These are phyloP conservation scores for Callipepla californica DNA, from an alignment of 2,113 vertebrate genomes.

Conservation along the genomic window DNA sequence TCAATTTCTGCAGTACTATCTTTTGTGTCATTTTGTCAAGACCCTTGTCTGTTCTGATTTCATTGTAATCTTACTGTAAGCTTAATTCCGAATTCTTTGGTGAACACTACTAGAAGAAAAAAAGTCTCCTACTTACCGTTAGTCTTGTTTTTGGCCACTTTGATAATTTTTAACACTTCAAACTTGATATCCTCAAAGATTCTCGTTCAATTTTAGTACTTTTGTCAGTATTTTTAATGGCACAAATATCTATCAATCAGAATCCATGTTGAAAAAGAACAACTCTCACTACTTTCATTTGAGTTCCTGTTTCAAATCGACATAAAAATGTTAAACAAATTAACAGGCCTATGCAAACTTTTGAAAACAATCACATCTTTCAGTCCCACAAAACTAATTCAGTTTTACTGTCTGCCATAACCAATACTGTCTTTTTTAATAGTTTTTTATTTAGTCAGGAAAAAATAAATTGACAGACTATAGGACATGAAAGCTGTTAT, in stretches of 20 bases:
- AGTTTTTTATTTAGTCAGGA: neutral
- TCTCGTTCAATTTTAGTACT: neutral
- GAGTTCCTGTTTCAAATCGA: neutral
- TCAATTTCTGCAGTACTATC: neutral
- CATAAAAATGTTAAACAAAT: neutral
- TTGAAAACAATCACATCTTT: neutral
- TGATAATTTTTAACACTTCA: neutral
- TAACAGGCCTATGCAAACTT: neutral
- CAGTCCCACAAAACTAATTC: neutral
- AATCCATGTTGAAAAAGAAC: neutral
- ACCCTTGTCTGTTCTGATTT: neutral
- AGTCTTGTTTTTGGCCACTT: neutral
- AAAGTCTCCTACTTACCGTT: neutral
- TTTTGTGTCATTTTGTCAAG: constrained; percentile 23
- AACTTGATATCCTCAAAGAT: neutral
- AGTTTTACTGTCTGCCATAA: neutral
- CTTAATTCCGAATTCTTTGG: neutral
- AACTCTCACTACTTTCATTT: neutral
- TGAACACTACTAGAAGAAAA: neutral
- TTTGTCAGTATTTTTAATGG: neutral
- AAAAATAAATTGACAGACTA: neutral
- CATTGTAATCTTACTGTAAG: neutral
- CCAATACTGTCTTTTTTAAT: neutral
- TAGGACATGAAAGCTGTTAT: neutral
- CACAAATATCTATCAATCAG: neutral